Conservation (phyloP, 2,113 vertebrate species). For the Himantopus leucocephalus region DNA sequence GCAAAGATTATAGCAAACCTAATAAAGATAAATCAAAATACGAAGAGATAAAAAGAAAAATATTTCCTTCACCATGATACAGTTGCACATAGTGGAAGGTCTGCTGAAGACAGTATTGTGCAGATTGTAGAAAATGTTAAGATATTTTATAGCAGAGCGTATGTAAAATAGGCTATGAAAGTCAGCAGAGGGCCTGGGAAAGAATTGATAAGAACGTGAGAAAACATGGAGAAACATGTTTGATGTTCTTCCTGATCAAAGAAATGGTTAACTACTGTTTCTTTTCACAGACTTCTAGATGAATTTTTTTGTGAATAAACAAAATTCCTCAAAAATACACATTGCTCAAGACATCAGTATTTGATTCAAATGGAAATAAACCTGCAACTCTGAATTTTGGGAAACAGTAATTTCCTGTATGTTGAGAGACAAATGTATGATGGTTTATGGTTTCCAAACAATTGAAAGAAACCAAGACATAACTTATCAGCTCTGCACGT, state of each 20-base stretch:
- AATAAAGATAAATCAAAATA: not conserved
- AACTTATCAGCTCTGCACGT: not conserved
- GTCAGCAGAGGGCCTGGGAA: not conserved
- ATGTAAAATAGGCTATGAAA: not conserved
- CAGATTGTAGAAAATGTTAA: not conserved
- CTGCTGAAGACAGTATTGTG: not conserved
- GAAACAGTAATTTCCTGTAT: not conserved
- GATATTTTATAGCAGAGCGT: not conserved
- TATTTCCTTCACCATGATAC: not conserved
- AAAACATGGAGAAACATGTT: not conserved
- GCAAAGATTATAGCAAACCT: not conserved
- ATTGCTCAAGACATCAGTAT: not conserved
- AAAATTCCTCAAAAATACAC: not conserved
- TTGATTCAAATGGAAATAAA: not conserved
- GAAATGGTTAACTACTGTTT: not conserved
- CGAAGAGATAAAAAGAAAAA: not conserved
- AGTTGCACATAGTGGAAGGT: not conserved
- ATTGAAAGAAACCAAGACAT: not conserved
- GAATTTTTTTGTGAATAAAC: not conserved
- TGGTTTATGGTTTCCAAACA: not conserved
- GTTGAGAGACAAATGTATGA: not conserved
- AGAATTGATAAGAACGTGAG: not conserved
- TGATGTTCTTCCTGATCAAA: not conserved
- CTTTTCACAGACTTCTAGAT: not conserved
- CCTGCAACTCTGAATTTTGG: not conserved